Evolutionary conservation across 1,140 invertebrate species (phyloP).

Genomic region (Solenopsis invicta): DNA sequence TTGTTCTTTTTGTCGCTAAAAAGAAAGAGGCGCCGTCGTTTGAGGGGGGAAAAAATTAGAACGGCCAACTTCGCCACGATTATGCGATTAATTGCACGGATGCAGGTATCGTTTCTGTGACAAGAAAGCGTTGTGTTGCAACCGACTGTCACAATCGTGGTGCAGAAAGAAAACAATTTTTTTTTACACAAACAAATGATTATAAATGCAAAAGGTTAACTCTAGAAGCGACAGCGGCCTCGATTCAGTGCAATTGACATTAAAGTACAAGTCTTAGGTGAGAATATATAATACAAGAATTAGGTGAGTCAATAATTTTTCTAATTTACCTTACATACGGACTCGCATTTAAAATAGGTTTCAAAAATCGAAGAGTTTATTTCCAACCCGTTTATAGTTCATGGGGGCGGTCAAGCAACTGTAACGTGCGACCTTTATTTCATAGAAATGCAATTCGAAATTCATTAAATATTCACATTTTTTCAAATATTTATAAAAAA

Average conservation of each 20-base stretch:
- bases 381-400: background rate
- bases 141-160: constrained; percentile 12
- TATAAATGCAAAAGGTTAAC: constrained; percentile 40
- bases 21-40: background rate
- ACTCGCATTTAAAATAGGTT: background rate
- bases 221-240: background rate
- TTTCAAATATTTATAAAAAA: background rate
- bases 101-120: constrained; percentile 20
- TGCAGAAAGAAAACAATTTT: constrained; percentile 17
- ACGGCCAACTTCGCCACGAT: background rate
- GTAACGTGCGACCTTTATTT: background rate
- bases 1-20: background rate
- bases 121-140: constrained; percentile 12
- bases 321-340: background rate
- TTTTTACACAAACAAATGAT: constrained; percentile 17
- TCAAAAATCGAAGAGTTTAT: background rate
- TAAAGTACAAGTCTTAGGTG: background rate
- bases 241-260: background rate
- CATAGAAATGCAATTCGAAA: background rate
- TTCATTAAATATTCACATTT: background rate
- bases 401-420: background rate
- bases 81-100: constrained; percentile 33
- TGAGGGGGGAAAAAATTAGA: background rate
- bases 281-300: background rate
- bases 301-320: constrained; percentile 15